Conservation (phyloP, 23 tunicate species). For the Styela plicata region DNA sequence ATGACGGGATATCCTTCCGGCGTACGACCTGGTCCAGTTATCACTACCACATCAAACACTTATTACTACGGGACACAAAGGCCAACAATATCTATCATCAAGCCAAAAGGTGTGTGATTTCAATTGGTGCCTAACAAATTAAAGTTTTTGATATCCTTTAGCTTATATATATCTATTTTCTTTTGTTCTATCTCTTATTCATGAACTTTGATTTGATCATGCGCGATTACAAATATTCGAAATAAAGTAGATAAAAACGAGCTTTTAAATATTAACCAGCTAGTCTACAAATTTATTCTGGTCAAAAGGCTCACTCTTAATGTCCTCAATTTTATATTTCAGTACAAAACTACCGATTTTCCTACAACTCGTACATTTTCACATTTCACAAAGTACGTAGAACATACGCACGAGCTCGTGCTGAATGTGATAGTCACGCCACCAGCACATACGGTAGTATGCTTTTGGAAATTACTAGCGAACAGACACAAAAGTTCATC, state of each 20-base stretch:
- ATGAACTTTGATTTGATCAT: no score
- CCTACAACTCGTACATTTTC: constrained; percentile 4
- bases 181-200: no score
- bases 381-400: constrained; percentile 24
- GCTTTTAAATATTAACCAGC: no score
- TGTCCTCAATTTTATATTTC: no score
- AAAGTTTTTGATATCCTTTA: no score
- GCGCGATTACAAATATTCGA: no score
- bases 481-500: background rate
- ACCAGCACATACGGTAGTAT: background rate
- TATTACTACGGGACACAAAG: background rate
- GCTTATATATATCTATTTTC: no score
- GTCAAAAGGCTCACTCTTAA: no score
- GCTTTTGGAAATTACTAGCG: constrained; percentile 6
- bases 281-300: no score
- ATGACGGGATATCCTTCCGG: background rate
- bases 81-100: background rate
- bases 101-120: no score
- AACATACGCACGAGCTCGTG: constrained; percentile 6
- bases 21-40: background rate
- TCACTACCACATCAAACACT: background rate
- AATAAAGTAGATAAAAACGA: no score
- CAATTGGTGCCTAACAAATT: background rate
- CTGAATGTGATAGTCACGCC: background rate
- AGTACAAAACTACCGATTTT: constrained; percentile 15